Conservation (phyloP, 2,113 vertebrate species). For the Nettapus auritus region DNA sequence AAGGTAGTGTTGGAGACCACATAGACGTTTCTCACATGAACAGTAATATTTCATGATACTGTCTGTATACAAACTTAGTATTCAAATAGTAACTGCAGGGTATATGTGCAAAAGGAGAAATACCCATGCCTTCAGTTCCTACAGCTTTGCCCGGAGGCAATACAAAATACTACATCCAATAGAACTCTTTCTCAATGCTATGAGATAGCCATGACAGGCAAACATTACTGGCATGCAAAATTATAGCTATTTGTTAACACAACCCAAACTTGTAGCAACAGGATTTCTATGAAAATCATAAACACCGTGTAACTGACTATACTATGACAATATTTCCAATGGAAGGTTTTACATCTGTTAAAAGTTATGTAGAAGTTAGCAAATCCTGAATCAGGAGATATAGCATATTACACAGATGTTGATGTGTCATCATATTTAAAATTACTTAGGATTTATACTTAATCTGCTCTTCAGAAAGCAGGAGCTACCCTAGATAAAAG, state of each 20-base stretch:
- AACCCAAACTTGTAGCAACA: background rate
- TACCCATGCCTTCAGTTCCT: background rate
- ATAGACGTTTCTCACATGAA: background rate
- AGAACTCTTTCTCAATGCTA: background rate
- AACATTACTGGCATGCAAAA: background rate
- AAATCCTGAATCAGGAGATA: background rate
- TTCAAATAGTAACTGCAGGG: background rate
- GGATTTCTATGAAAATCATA: background rate
- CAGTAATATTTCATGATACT: background rate
- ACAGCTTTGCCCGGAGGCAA: background rate
- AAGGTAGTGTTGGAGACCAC: background rate
- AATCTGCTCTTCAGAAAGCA: background rate
- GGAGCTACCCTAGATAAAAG: background rate
- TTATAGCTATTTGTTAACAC: background rate
- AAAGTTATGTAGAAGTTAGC: background rate
- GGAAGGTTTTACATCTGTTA: background rate
- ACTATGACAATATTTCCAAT: background rate
- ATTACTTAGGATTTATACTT: background rate
- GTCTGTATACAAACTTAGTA: background rate
- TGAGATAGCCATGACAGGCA: background rate
- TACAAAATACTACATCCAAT: background rate
- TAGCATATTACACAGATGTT: background rate
- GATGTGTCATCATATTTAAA: background rate
- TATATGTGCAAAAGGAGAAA: background rate
- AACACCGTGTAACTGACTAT: background rate